Percentiles rank a stretch among this genome's conserved stretches.
phyloP scores from a whole-genome alignment of 2,888 invertebrate species.

The Macaria liturata region DNA sequence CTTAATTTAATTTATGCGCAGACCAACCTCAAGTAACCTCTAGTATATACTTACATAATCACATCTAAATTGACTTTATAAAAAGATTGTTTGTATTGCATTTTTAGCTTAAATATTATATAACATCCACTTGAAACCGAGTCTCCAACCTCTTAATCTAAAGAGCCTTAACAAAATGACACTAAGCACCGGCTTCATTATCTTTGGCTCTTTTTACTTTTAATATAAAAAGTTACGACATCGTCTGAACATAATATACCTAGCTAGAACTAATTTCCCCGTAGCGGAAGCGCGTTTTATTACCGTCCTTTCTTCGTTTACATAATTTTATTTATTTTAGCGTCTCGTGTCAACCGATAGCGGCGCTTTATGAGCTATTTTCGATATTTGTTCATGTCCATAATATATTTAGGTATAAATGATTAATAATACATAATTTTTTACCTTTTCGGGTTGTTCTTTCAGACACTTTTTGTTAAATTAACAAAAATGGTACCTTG shows the following conservation, averaged over 20 bases:
- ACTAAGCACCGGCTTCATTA: constrained; percentile 19
- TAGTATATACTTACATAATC: no score
- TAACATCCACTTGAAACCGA: no score
- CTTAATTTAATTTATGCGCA: no score
- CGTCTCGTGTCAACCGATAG: constrained; percentile 33
- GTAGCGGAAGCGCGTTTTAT: constrained; percentile 28
- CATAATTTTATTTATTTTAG: constrained; percentile 37
- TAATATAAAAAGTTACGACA: constrained; percentile 26
- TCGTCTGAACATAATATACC: constrained; percentile 15
- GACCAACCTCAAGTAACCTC: no score
- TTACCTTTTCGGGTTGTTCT: no score
- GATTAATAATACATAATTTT: no score
- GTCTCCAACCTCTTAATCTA: no score
- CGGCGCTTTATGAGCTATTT: constrained; percentile 30
- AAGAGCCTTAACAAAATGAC: constrained; percentile 3
- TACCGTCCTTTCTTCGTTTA: constrained; percentile 29
- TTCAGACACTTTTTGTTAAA: no score
- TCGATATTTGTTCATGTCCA: constrained; percentile 27
- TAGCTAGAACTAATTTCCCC: constrained; percentile 26
- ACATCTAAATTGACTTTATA: no score
- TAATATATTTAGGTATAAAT: constrained; percentile 1
- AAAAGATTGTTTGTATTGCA: no score
- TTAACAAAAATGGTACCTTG: no score
- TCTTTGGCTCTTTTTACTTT: constrained; percentile 19
- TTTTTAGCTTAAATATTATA: no score